phyloP scores from a whole-genome alignment of 2,797 vertebrate genomes.

The Schizothorax lantsangensis region DNA sequence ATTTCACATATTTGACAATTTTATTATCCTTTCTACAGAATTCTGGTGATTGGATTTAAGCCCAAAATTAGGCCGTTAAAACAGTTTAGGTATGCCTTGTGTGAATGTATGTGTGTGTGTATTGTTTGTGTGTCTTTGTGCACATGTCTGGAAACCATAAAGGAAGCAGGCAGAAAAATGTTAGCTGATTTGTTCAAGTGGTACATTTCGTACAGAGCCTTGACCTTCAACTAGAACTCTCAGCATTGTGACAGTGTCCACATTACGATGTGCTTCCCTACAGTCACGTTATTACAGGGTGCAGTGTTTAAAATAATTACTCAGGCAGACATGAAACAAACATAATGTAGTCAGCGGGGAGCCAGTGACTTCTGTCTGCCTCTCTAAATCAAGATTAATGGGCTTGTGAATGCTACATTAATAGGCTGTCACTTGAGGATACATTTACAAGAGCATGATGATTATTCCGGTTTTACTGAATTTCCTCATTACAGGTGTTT shows the following conservation, averaged over 20 bases:
- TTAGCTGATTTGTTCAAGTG: slow-evolving; percentile 8
- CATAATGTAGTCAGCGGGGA: slow-evolving; percentile 73
- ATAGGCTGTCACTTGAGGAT: slow-evolving; percentile 39
- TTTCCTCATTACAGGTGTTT: slow-evolving; percentile 40
- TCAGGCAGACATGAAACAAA: slow-evolving; percentile 74
- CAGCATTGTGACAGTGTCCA: not conserved
- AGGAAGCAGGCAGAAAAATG: not conserved
- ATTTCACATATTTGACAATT: not conserved
- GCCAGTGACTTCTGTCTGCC: slow-evolving; percentile 52
- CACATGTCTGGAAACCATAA: not conserved
- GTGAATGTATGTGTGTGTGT: not conserved
- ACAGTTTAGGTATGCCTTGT: not conserved
- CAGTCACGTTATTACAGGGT: slow-evolving; percentile 34
- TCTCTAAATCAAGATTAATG: slow-evolving; percentile 51
- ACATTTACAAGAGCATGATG: slow-evolving; percentile 43
- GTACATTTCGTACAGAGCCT: slow-evolving; percentile 1
- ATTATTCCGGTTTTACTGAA: slow-evolving; percentile 43
- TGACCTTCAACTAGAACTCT: not conserved
- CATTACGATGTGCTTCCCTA: slow-evolving; percentile 2
- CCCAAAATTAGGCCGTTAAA: not conserved
- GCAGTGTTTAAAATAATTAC: slow-evolving; percentile 66
- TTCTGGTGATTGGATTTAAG: not conserved
- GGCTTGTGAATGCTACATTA: slow-evolving; percentile 46
- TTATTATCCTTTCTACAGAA: not conserved
- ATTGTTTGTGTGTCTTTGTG: not conserved